Evolutionary conservation across 2,113 vertebrate genomes (phyloP), one percentile per base, ranked within the genome.

Genomic region (Hoplias malabaricus): DNA sequence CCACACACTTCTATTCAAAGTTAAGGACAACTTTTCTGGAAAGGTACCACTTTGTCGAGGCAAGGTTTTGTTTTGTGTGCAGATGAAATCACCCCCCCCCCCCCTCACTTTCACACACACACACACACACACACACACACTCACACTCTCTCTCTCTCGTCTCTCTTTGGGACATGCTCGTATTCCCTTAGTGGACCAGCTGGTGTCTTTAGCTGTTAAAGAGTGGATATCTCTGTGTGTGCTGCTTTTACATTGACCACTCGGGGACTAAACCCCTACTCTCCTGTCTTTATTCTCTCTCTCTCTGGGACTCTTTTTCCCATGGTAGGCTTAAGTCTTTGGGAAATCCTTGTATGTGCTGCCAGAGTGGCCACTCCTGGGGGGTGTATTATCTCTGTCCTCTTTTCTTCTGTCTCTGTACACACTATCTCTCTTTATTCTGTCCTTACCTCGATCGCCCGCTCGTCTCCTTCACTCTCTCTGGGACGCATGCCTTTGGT

Each of bases 111-210:
- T 38, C 9, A 9, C 9, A 38, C 9, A 63, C 75, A n/a, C n/a
- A n/a, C n/a, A n/a, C n/a, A n/a, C n/a, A n/a, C n/a, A n/a, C n/a
- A n/a, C n/a, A n/a, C n/a, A n/a, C n/a, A n/a, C n/a, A n/a, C n/a
- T n/a, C n/a, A n/a, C 80, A 71, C 29, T 79, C 21, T 77, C 53
- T 65, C 48, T 62, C 69, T 85, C 73, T 79, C 62, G 25, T 9
- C 23, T 48, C 42, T 42, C 42, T 6, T 38, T 68, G 74, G 56
- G 42, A 62, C 10, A 57, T 46, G 33, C 13, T 25, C 13, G 23
- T 19, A 57, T 38, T 72, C 57, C 46, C 40, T 27, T 36, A 62
- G 62, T 56, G 3, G 40, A 46, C 25, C n/a, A n/a, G n/a, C 62
- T 65, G 61, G 65, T 27, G 57, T 80, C 57, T 65, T 80, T 36